Conservation (phyloP, 2,888 invertebrate genomes). For the Dysmachus trigonus region DNA sequence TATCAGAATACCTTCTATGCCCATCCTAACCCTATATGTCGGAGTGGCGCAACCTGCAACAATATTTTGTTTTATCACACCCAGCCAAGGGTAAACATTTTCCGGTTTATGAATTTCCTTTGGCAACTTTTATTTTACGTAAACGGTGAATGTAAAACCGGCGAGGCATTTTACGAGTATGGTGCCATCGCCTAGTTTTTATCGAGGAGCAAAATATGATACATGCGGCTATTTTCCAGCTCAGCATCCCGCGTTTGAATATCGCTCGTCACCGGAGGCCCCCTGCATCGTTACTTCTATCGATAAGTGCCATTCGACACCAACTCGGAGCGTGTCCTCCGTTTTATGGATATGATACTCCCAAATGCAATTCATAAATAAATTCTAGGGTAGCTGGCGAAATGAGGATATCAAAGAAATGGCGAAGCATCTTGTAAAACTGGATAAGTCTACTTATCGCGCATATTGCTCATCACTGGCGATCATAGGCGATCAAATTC, state of each 20-base stretch:
- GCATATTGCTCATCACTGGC: neutral
- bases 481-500: neutral
- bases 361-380: constrained; percentile 42
- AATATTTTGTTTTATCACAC: neutral
- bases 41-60: neutral
- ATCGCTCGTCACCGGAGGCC: constrained; percentile 20
- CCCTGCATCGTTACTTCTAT: constrained; percentile 36
- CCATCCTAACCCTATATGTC: neutral
- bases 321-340: neutral
- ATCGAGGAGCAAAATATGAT: constrained; percentile 26
- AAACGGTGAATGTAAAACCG: constrained; percentile 22
- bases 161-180: constrained; percentile 30
- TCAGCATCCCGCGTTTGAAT: neutral
- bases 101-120: constrained; percentile 25
- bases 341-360: constrained; percentile 31
- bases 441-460: constrained; percentile 4
- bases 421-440: neutral
- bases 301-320: constrained; percentile 41
- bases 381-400: constrained; percentile 19
- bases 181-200: constrained; percentile 17
- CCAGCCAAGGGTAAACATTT: constrained; percentile 8
- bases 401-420: constrained; percentile 23
- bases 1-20: neutral
- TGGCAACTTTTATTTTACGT: constrained; percentile 33
- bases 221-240: constrained; percentile 29